Conservation (phyloP, 2,888 invertebrate species). For the Carabus problematicus region DNA sequence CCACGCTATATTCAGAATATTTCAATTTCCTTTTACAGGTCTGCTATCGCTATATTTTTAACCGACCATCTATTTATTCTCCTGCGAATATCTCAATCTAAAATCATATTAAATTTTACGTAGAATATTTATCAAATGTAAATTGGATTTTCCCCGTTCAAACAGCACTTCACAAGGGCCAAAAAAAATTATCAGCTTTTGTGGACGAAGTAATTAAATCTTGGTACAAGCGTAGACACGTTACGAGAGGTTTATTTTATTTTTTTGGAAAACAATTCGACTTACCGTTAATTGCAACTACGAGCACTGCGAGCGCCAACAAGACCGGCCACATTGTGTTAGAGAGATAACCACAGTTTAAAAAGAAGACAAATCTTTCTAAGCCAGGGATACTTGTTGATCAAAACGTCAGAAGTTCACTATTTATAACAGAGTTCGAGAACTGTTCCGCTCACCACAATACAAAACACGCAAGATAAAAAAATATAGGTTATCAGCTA, state of each 20-base stretch:
- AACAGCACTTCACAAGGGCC: not conserved
- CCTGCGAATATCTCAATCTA: slow-evolving; percentile 21
- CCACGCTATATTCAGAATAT: slow-evolving; percentile 1
- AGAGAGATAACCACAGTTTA: slow-evolving; percentile 2
- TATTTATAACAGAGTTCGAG: slow-evolving; percentile 13
- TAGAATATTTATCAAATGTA: slow-evolving; percentile 17
- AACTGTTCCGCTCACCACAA: not conserved
- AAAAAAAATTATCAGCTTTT: slow-evolving; percentile 7
- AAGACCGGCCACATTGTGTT: slow-evolving; percentile 24
- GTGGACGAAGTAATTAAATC: slow-evolving; percentile 15
- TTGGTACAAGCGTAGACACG: not conserved
- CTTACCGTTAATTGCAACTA: slow-evolving; percentile 30
- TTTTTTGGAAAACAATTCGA: too few relatives aligned
- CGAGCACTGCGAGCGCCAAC: slow-evolving; percentile 16
- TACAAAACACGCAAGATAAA: too few relatives aligned
- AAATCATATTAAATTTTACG: slow-evolving; percentile 18
- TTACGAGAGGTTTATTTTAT: too few relatives aligned
- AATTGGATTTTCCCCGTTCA: slow-evolving; percentile 18
- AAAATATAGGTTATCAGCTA: too few relatives aligned
- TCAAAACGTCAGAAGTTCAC: slow-evolving; percentile 17
- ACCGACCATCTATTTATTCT: not conserved
- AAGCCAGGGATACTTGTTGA: slow-evolving; percentile 24
- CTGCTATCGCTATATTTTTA: not conserved
- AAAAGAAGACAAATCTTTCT: slow-evolving; percentile 8
- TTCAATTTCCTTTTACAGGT: slow-evolving; percentile 11